These are phyloP conservation scores for Aelia acuminata DNA, from an alignment of 2,888 invertebrate genomes.

Conservation along the genomic window DNA sequence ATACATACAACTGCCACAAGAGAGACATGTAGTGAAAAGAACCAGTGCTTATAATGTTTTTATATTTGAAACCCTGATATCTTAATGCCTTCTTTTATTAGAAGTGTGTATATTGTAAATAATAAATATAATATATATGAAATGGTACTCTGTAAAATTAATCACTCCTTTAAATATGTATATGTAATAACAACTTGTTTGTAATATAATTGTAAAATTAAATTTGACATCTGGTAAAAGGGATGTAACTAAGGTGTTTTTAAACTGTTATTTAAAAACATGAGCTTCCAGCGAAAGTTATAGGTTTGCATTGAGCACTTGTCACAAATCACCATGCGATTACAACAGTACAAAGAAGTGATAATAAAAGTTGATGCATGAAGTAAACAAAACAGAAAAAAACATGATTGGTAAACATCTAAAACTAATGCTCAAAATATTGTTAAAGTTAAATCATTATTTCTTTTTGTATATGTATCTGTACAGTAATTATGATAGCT, in stretches of 20 bases:
- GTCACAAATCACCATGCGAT: constrained; percentile 30
- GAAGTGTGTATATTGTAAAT: constrained; percentile 62
- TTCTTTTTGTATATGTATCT: constrained; percentile 39
- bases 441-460: constrained; percentile 28
- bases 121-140: constrained; percentile 50
- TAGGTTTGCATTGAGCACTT: constrained; percentile 39
- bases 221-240: background rate
- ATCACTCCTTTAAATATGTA: background rate
- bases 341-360: constrained; percentile 33
- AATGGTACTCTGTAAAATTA: constrained; percentile 29
- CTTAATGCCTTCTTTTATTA: constrained; percentile 63
- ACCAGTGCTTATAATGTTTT: constrained; percentile 63
- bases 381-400: background rate
- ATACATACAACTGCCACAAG: constrained; percentile 58
- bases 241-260: constrained; percentile 15
- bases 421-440: constrained; percentile 38
- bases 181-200: constrained; percentile 39
- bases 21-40: constrained; percentile 53
- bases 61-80: constrained; percentile 60
- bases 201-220: constrained; percentile 43
- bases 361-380: constrained; percentile 46
- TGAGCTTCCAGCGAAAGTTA: constrained; percentile 20
- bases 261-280: constrained; percentile 15
- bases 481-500: constrained; percentile 32
- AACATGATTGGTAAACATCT: constrained; percentile 22